Evolutionary conservation across 2,888 invertebrate species (phyloP), one percentile per base, ranked within the genome.

Genomic region (Drosophila longiperda): DNA sequence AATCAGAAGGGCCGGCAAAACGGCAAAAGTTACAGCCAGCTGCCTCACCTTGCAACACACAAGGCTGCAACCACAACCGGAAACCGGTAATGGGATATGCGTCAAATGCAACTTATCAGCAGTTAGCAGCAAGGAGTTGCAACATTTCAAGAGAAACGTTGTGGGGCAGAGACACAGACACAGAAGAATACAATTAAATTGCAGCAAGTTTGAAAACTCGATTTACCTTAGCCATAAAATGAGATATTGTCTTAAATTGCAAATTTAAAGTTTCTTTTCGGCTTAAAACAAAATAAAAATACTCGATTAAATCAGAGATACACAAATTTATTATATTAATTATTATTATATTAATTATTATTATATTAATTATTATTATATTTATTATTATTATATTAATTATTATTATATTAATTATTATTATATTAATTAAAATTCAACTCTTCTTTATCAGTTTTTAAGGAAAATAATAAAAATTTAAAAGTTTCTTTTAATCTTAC

Each of bases 21-120:
- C 26, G 15, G 26, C 38, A 26, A 70, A 59, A 70, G 40, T 66
- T 67, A 40, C 66, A 54, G 34, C 33, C 55, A 70, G 33, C 45
- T 66, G 68, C 61, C 42, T 20, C 53, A 50, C 61, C 62, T 61
- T 53, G 36, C 32, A 36, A 32, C 23, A 36, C 23, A 36, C 61
- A 49, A 50, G 49, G 40, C 71, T 42, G 45, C 59, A 42, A 62
- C 72, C 55, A 36, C 70, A 29, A 83, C 65, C 73, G 80, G 78
- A 85, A 85, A 75, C 75, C 69, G 87, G 87, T 82, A 83, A 80
- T 83, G 69, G 82, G 84, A 83, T 77, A 70, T 76, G 80, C 68
- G 63, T 63, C 57, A 53, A 57, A 53, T 58, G 45, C 36, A 71
- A 62, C 61, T 49, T 38, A 57, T 59, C 53, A 34, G 36, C 17